Base-by-base conservation (phyloP, 35 echinoderm and acorn worm species). In the Holothuria glaberrima region DNA sequence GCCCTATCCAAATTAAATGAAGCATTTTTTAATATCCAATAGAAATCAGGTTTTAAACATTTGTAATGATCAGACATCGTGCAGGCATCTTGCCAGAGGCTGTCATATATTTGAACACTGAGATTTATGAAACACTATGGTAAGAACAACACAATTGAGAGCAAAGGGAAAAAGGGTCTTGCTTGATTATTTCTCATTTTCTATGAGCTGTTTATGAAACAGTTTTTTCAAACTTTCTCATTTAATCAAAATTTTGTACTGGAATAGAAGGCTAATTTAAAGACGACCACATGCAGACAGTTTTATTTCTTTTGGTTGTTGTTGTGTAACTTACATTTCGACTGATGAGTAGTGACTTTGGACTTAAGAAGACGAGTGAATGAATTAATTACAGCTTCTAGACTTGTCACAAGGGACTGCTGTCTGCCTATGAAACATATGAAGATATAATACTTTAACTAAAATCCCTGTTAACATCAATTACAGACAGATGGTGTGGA, bases 11-110 rank as follows among this genome's bases (percentile, higher is more conserved):
- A 68, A 70, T 87, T 87, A 87, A 87, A 64, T 87, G 62, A 87
- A 87, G 85, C 85, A 87, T 87, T 87, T 87, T 54, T 87, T 87
- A 87, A 87, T 87, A 87, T 87, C 85, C 65, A 44, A 69, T 87
- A 50, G 61, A 87, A 87, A 84, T 84, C 57, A 57, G 54, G 46
- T 54, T 84, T 41, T 84, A 84, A 84, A 84, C 22, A 84, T 84
- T 84, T 48, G 80, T 36, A 48, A 60, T 84, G 58, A 84, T 84
- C 58, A 84, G 80, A 84, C 80, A 84, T 16, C 57, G 57, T 32
- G 57, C 80, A 61, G 80, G 31, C 59, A 84, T 33, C 46, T 36
- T 63, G 80, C 80, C 80, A 84, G 27, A 21, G 80, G 80, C 80
- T 84, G 80, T 58, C 80, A 58, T 59, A 61, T 20, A 84, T 84